Percentiles rank a stretch among this genome's conserved stretches.
Evolutionary conservation across 1,140 invertebrate genomes (phyloP).

Genomic region (Globodera ellingtonae): DNA sequence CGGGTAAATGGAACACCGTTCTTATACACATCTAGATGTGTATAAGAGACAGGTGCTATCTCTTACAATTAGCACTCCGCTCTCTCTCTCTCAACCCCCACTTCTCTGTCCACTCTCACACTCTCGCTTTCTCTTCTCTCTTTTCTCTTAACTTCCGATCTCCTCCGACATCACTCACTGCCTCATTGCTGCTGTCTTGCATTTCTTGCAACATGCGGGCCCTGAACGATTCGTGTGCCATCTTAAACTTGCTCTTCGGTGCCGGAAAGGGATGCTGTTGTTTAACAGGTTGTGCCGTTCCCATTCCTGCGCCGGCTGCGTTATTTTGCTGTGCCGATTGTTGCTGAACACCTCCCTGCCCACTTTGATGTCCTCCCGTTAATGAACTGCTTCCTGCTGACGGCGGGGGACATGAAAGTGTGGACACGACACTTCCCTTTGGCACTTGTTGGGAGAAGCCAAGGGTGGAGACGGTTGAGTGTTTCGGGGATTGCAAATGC

Average conservation of each 20-base stretch:
- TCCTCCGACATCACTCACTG: conserved; percentile 28
- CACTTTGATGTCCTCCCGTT: background rate
- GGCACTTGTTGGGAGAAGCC: conserved; percentile 1
- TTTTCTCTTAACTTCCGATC: background rate
- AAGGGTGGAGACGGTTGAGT: conserved; percentile 15
- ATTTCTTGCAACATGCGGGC: conserved; percentile 54
- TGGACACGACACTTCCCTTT: conserved; percentile 26
- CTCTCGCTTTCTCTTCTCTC: background rate
- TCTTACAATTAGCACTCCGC: no score
- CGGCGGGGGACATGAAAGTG: conserved; percentile 24
- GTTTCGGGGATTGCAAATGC: conserved; percentile 22
- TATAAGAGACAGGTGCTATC: no score
- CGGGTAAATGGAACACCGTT: no score
- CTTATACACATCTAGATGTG: no score
- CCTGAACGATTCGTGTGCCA: conserved; percentile 52
- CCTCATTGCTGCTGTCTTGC: conserved; percentile 43
- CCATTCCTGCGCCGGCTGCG: background rate
- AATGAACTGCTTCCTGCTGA: background rate
- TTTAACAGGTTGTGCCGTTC: background rate
- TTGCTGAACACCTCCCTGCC: background rate
- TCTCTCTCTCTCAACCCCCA: background rate
- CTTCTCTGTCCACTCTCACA: background rate
- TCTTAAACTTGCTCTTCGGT: conserved; percentile 52
- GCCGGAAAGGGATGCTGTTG: conserved; percentile 26
- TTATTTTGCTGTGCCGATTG: conserved; percentile 1